phyloP scores from a whole-genome alignment of 2,888 invertebrate species.

The Metacarcinus magister region DNA sequence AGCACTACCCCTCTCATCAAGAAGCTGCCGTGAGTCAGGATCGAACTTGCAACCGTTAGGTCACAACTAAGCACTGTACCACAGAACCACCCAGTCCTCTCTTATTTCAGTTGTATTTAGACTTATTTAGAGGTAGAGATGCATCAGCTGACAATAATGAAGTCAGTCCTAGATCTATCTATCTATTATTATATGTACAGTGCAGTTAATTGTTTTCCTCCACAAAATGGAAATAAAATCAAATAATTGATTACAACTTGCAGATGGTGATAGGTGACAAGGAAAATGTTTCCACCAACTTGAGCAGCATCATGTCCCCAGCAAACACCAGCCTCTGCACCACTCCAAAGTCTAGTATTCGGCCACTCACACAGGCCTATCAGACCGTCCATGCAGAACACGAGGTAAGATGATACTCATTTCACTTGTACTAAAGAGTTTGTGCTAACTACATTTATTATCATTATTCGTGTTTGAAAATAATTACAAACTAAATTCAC shows the following conservation, averaged over 20 bases:
- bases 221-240: neutral
- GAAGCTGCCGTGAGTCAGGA: too few species aligned
- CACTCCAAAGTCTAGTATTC: slow-evolving; percentile 74
- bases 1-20: too few species aligned
- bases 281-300: slow-evolving; percentile 70
- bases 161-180: neutral
- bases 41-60: too few species aligned
- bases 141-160: too few species aligned
- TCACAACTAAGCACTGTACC: too few species aligned
- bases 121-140: too few species aligned
- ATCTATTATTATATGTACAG: too few species aligned
- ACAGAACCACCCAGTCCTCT: too few species aligned
- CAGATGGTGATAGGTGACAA: slow-evolving; percentile 70
- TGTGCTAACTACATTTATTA: neutral
- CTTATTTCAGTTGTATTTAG: too few species aligned
- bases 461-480: neutral
- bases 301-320: slow-evolving; percentile 66
- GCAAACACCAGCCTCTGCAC: slow-evolving; percentile 55
- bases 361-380: slow-evolving; percentile 77
- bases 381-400: slow-evolving; percentile 79
- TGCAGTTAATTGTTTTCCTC: neutral
- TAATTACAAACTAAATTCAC: neutral
- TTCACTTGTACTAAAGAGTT: neutral
- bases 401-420: slow-evolving; percentile 57
- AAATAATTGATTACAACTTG: neutral